These are phyloP conservation scores for Nephrotoma appendiculata DNA, from an alignment of 2,888 invertebrate genomes.

Conservation along the genomic window DNA sequence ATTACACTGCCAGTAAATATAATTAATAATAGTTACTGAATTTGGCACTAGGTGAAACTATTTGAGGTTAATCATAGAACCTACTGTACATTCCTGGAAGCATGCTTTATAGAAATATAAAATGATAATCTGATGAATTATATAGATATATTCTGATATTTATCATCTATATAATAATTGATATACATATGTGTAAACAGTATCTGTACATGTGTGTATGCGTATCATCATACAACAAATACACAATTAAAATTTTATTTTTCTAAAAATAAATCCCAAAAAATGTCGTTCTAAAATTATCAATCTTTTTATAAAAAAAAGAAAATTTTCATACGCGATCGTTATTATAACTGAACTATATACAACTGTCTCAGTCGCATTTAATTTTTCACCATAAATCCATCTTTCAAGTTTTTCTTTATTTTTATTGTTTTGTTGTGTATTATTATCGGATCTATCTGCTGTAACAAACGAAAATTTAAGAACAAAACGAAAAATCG, in stretches of 20 bases:
- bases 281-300: slow-evolving; percentile 4
- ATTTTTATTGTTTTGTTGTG: background rate
- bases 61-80: background rate
- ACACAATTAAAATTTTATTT: background rate
- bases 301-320: background rate
- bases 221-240: background rate
- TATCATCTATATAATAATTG: too few species aligned
- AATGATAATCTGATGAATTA: background rate
- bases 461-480: background rate
- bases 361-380: background rate
- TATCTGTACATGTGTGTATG: too few species aligned
- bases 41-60: background rate
- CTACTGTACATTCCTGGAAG: background rate
- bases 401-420: background rate
- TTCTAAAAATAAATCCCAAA: slow-evolving; percentile 1
- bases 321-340: background rate
- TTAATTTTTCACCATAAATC: background rate
- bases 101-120: background rate
- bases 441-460: background rate
- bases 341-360: background rate
- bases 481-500: background rate
- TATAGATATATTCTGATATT: background rate
- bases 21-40: background rate
- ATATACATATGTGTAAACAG: background rate
- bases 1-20: background rate